Conservation (phyloP, 2,888 invertebrate genomes). For the Mycalesis mineus region DNA sequence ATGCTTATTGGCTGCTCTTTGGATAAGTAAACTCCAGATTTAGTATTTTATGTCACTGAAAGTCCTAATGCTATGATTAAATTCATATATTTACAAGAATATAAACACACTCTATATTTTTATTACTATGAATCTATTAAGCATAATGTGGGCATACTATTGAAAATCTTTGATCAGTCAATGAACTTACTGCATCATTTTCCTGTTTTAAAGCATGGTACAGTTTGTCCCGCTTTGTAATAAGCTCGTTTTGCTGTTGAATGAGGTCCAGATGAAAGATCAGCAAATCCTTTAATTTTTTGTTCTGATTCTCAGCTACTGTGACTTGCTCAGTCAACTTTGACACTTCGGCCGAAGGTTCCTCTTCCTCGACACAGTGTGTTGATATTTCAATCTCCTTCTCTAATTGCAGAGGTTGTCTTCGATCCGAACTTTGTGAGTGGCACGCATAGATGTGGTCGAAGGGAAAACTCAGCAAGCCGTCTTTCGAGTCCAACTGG, state of each 20-base stretch:
- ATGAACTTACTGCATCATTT: conserved; percentile 84
- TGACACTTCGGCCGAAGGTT: conserved; percentile 44
- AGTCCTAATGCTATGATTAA: too few relatives aligned
- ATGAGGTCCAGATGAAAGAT: conserved; percentile 91
- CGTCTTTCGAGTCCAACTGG: conserved; percentile 70
- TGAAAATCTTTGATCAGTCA: conserved; percentile 8
- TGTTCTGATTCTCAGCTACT: conserved; percentile 76
- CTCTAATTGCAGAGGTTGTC: conserved; percentile 52
- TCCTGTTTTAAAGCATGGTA: conserved; percentile 85
- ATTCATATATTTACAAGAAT: too few relatives aligned
- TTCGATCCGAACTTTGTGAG: conserved; percentile 57
- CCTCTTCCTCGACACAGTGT: conserved; percentile 49
- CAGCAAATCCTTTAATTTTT: conserved; percentile 86
- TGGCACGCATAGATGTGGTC: conserved; percentile 86
- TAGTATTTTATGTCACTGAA: too few relatives aligned
- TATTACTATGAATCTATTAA: too few relatives aligned
- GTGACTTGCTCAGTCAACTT: conserved; percentile 55
- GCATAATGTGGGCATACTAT: conserved; percentile 13
- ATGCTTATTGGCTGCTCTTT: too few relatives aligned
- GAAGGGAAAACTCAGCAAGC: conserved; percentile 80
- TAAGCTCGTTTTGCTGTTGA: conserved; percentile 92
- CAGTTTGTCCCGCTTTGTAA: conserved; percentile 87
- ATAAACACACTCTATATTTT: too few relatives aligned
- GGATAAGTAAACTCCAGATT: too few relatives aligned
- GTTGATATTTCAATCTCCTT: conserved; percentile 62